Evolutionary conservation across 1,140 invertebrate species (phyloP).

Genomic region (Ceratoteleas bidentatus): DNA sequence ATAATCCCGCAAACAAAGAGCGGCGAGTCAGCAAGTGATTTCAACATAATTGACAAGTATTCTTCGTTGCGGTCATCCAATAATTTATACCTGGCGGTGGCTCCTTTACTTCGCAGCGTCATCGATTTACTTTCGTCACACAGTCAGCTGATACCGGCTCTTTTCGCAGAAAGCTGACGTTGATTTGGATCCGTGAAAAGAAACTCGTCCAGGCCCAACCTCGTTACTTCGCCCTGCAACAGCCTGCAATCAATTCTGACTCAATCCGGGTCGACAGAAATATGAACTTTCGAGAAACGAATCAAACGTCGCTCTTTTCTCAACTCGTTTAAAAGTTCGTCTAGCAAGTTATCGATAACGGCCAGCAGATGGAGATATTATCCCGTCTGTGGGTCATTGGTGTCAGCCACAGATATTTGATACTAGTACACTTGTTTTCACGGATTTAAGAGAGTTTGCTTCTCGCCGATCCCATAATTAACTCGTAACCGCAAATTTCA

Average conservation of each 20-base stretch:
- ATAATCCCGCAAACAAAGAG: constrained; percentile 48
- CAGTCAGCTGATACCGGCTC: constrained; percentile 41
- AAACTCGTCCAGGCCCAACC: constrained; percentile 11
- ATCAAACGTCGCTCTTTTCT: constrained; percentile 37
- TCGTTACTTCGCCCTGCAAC: constrained; percentile 16
- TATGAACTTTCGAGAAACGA: constrained; percentile 29
- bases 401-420: too few relatives aligned
- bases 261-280: constrained; percentile 12
- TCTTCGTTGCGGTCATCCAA: constrained; percentile 65
- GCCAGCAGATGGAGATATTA: too few relatives aligned
- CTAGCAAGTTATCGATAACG: too few relatives aligned
- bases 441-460: constrained; percentile 26
- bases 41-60: constrained; percentile 72
- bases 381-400: too few relatives aligned
- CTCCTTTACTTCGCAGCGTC: constrained; percentile 42
- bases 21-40: constrained; percentile 74
- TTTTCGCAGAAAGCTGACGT: constrained; percentile 41
- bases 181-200: constrained; percentile 21
- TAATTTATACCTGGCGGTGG: constrained; percentile 47
- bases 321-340: constrained; percentile 20
- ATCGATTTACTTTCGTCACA: constrained; percentile 55
- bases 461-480: constrained; percentile 13
- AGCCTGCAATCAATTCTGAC: constrained; percentile 14
- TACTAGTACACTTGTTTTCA: constrained; percentile 33
- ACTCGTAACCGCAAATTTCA: neutral